phyloP scores from a whole-genome alignment of 2,797 vertebrate genomes.

The Chiroxiphia lanceolata region DNA sequence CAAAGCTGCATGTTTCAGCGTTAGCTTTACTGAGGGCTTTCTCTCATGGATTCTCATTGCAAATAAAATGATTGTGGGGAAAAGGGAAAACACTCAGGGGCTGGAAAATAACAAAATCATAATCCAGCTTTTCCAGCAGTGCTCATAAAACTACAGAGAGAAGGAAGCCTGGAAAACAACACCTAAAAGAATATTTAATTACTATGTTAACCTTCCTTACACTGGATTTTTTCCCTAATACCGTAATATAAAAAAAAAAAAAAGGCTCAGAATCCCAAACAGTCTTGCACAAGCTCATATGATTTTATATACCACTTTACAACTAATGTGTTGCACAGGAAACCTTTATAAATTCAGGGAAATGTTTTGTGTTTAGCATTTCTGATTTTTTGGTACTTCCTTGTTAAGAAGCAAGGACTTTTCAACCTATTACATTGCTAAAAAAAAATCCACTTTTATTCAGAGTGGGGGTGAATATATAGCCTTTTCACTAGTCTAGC shows the following conservation, averaged over 20 bases:
- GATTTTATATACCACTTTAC: background rate
- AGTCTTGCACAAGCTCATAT: background rate
- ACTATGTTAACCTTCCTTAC: background rate
- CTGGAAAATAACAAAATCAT: background rate
- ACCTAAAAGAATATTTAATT: background rate
- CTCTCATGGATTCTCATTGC: background rate
- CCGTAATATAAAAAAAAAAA: background rate
- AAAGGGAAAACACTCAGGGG: background rate
- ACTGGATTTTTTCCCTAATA: background rate
- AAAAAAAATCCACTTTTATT: background rate
- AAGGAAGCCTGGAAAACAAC: background rate
- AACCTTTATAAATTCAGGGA: background rate
- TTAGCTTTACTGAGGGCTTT: background rate
- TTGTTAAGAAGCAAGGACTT: background rate
- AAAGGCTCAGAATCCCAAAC: background rate
- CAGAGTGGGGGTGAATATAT: background rate
- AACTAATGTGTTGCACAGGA: background rate
- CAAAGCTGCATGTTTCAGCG: background rate
- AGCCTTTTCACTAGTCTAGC: background rate
- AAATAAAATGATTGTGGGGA: background rate
- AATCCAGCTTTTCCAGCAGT: background rate
- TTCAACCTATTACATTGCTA: background rate
- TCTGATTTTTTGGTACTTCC: background rate
- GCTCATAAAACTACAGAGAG: background rate
- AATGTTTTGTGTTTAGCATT: background rate